These are phyloP conservation scores for Psilanteris sp. DNA, from an alignment of 1,140 invertebrate species.

Conservation along the genomic window DNA sequence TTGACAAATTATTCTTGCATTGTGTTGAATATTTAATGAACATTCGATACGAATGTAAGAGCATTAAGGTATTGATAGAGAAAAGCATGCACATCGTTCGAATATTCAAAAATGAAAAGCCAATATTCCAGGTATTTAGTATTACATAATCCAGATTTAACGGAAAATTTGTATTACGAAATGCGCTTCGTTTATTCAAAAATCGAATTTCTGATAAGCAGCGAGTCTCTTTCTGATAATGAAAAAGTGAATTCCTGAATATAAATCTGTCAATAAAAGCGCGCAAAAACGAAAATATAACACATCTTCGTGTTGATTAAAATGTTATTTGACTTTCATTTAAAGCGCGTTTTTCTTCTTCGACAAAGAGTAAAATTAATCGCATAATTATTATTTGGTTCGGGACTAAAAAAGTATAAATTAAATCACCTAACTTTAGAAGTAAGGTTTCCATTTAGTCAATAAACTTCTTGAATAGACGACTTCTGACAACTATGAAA, in stretches of 20 bases:
- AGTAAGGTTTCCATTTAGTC: conserved; percentile 55
- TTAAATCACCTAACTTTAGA: conserved; percentile 44
- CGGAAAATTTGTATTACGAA: conserved; percentile 21
- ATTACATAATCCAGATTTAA: conserved; percentile 19
- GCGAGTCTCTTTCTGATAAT: not conserved
- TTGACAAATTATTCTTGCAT: not conserved
- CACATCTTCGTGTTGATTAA: not conserved
- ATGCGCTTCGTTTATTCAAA: conserved; percentile 10
- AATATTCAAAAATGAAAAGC: conserved; percentile 17
- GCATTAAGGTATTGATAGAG: not conserved
- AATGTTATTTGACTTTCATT: not conserved
- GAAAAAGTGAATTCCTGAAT: conserved; percentile 9
- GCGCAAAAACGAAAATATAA: not conserved
- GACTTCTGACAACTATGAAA: conserved; percentile 59
- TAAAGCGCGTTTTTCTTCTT: not conserved
- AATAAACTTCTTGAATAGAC: conserved; percentile 59
- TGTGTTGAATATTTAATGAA: not conserved
- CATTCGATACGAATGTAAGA: not conserved
- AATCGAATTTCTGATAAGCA: conserved; percentile 16
- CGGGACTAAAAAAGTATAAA: conserved; percentile 48
- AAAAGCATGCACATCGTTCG: conserved; percentile 3
- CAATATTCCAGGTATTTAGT: conserved; percentile 15
- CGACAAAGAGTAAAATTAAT: conserved; percentile 1
- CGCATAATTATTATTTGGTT: conserved; percentile 19
- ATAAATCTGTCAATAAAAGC: conserved; percentile 1